A percentile compares a stretch with the other conserved stretches of the same genome.
Conservation (phyloP, 2,113 vertebrate genomes). For the Uria lomvia region DNA sequence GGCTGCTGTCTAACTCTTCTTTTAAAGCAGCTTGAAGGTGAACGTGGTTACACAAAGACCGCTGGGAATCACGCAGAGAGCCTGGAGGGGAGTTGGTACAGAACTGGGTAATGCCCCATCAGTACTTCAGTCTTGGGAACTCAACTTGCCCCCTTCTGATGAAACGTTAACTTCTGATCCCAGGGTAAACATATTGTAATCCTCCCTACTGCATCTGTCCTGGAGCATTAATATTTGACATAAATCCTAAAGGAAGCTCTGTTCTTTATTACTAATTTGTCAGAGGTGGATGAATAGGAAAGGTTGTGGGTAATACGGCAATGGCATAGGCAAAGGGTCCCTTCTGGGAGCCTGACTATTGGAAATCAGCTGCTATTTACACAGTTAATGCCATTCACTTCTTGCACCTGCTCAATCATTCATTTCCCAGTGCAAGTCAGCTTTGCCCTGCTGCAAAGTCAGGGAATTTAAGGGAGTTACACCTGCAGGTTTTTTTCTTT, state of each 20-base stretch:
- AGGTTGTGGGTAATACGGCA: conserved; percentile 4
- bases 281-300: not conserved
- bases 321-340: not conserved
- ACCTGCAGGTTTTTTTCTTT: conserved; percentile 11
- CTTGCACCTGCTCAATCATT: conserved; percentile 48
- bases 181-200: not conserved
- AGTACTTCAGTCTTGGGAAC: not conserved
- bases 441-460: conserved; percentile 19
- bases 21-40: not conserved
- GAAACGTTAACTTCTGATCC: not conserved
- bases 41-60: not conserved
- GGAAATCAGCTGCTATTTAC: conserved; percentile 60
- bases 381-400: conserved; percentile 48
- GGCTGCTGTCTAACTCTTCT: not conserved
- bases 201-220: not conserved
- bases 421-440: conserved; percentile 14
- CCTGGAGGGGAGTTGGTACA: not conserved
- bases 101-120: not conserved
- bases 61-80: not conserved
- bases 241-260: not conserved
- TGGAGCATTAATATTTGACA: not conserved
- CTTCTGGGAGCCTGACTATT: conserved; percentile 45
- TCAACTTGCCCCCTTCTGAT: not conserved
- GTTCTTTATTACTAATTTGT: not conserved
- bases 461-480: conserved; percentile 15